Base-by-base conservation (phyloP, 35 echinoderm and acorn worm genomes). In the Apostichopus parvimensis region DNA sequence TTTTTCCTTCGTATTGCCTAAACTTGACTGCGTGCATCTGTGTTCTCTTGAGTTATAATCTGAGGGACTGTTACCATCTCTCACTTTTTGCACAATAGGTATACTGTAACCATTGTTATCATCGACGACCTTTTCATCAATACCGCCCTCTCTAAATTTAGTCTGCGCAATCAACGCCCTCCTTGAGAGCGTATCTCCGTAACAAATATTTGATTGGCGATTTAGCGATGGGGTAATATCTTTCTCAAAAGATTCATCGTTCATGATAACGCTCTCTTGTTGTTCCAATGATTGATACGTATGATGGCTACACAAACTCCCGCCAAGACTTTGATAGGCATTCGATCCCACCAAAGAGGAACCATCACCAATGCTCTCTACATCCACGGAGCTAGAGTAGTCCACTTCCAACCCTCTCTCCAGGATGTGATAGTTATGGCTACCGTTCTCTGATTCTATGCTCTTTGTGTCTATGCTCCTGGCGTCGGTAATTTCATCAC, bases 231-330 rank as follows among this genome's bases (percentile, higher is more conserved):
- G 15, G 2, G 11, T 17, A 9, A 0, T 2, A 11, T 82, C 25
- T n/a, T 13, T 55, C 17, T 82, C 79, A 10, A 55, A 55, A 0
- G 28, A 13, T 12, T 17, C 79, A 82, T 17, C 45, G 45, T 3
- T 18, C 0, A 17, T 59, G 23, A 4, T 15, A 4, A 62, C 7
- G 20, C 20, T 87, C 1, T 13, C 57, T 87, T 87, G 85, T 13
- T 87, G 57, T 15, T 87, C 85, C 25, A 87, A 71, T 8, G 85
- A 87, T 52, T 87, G 85, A 18, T 87, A 87, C 15, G 85, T 87
- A 52, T 87, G 85, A 28, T 87, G 85, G 70, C 85, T 87, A 8
- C 57, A 56, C 13, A 87, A 62, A 66, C 85, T 87, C 57, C 85
- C 85, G 1, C 58, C 54, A 26, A 87, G 58, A 87, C 85, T 87